These are phyloP conservation scores for Neotoma lepida DNA, from an alignment of 2,113 vertebrate species.

Conservation along the genomic window DNA sequence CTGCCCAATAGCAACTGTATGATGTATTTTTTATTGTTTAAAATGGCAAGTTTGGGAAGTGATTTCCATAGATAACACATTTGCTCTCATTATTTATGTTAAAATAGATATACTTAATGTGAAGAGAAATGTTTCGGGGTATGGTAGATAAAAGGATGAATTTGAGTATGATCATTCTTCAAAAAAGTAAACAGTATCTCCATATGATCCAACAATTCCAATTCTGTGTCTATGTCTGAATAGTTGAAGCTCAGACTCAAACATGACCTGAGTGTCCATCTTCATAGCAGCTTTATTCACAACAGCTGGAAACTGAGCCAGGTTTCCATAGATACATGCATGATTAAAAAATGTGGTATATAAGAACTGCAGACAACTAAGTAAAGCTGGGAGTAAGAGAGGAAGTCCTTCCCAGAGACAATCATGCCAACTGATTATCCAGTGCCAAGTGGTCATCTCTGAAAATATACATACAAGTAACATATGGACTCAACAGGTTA, in stretches of 20 bases:
- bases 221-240: not conserved
- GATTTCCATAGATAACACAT: not conserved
- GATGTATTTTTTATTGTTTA: conserved; percentile 21
- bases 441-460: not conserved
- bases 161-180: not conserved
- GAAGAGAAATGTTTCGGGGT: conserved; percentile 8
- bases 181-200: conserved; percentile 10
- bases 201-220: not conserved
- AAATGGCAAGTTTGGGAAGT: not conserved
- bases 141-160: not conserved
- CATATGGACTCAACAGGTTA: not conserved
- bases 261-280: not conserved
- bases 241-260: not conserved
- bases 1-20: not conserved
- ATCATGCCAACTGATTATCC: not conserved
- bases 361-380: not conserved
- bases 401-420: not conserved
- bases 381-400: not conserved
- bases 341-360: not conserved
- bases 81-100: not conserved
- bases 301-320: not conserved
- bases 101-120: not conserved
- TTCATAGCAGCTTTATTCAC: not conserved
- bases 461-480: not conserved
- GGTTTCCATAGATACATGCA: not conserved